Evolutionary conservation across 2,888 invertebrate species (phyloP).

Genomic region (Doris montereyensis): DNA sequence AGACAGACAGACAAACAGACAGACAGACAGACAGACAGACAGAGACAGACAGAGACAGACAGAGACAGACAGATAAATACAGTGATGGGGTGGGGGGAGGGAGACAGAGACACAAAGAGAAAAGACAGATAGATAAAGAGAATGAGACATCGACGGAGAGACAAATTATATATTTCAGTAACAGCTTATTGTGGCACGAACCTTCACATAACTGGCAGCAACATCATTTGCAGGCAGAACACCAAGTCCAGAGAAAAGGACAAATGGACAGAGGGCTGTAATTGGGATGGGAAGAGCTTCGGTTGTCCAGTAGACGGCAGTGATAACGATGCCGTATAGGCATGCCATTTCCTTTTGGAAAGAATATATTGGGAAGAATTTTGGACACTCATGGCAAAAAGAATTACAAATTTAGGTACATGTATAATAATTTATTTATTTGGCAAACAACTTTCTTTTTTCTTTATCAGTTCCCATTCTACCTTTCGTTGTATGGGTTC

Average conservation of each 20-base stretch:
- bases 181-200: too few species aligned
- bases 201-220: slow-evolving; percentile 53
- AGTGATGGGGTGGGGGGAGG: neutral
- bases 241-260: slow-evolving; percentile 58
- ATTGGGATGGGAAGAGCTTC: slow-evolving; percentile 60
- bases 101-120: neutral
- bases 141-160: too few species aligned
- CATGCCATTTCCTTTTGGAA: slow-evolving; percentile 54
- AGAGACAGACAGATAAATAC: neutral
- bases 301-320: slow-evolving; percentile 60
- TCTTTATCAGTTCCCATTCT: too few species aligned
- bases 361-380: too few species aligned
- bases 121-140: too few species aligned
- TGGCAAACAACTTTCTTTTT: too few species aligned
- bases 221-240: slow-evolving; percentile 50
- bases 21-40: neutral
- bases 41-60: neutral
- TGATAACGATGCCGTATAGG: slow-evolving; percentile 52
- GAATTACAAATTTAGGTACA: too few species aligned
- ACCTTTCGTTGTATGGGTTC: too few species aligned
- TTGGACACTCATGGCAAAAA: too few species aligned
- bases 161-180: too few species aligned
- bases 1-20: neutral
- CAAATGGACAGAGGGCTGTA: slow-evolving; percentile 60
- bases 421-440: too few species aligned